phyloP scores from a whole-genome alignment of 2,888 invertebrate genomes.

The Philonicus albiceps region DNA sequence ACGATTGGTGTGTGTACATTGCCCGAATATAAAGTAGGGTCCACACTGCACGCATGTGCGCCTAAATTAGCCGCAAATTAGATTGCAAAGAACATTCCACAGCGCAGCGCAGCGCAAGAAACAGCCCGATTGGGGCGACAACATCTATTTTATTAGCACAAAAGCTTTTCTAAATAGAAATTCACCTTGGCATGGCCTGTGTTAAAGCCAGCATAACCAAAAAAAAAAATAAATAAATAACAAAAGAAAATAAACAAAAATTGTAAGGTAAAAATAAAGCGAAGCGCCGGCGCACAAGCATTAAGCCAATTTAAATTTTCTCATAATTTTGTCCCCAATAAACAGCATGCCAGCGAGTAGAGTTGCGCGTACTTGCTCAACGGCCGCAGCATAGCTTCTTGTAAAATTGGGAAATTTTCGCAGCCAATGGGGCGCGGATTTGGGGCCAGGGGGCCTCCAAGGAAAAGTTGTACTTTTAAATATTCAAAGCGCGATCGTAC shows the following conservation, averaged over 20 bases:
- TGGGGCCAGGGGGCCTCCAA: neutral
- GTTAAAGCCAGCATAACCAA: neutral
- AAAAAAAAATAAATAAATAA: constrained; percentile 4
- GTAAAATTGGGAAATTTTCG: constrained; percentile 38
- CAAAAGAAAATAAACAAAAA: neutral
- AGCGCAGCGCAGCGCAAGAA: neutral
- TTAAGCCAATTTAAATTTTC: constrained; percentile 11
- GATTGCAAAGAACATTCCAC: neutral
- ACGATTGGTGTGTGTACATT: neutral
- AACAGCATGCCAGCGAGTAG: constrained; percentile 2
- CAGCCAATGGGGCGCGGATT: neutral
- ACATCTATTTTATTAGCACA: neutral
- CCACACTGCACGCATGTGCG: neutral
- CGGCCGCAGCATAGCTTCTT: neutral
- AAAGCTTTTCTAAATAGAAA: constrained; percentile 5
- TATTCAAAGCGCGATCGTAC: neutral
- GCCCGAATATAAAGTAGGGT: neutral
- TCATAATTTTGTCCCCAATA: constrained; percentile 30
- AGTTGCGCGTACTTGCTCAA: constrained; percentile 12
- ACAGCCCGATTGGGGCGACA: neutral
- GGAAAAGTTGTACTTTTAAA: neutral
- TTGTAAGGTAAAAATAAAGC: neutral
- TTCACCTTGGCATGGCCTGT: neutral
- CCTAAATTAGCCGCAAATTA: neutral
- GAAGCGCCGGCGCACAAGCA: neutral